Conservation (phyloP, 2,797 vertebrate genomes). For the Typhlichthys eigenmanni region DNA sequence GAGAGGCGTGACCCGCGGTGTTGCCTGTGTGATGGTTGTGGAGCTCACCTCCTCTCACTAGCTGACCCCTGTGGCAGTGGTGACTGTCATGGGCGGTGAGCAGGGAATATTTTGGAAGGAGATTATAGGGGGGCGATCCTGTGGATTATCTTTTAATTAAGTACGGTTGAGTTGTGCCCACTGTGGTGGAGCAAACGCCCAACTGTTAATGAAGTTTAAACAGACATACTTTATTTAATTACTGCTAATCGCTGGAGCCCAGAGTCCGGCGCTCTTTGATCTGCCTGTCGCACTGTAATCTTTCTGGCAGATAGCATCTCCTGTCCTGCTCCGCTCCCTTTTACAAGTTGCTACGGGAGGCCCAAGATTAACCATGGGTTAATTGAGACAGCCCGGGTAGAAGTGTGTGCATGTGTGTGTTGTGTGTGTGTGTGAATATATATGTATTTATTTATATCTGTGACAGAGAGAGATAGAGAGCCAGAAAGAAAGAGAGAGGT, state of each 20-base stretch:
- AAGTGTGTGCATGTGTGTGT: constrained; percentile 56
- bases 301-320: constrained; percentile 93
- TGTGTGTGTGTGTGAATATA: constrained; percentile 5
- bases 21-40: constrained; percentile 56
- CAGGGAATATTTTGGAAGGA: constrained; percentile 90
- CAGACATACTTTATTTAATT: constrained; percentile 99
- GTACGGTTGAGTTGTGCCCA: constrained; percentile 98
- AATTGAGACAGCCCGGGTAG: constrained; percentile 82
- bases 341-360: constrained; percentile 86
- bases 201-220: constrained; percentile 99
- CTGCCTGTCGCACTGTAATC: constrained; percentile 90
- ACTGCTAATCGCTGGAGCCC: constrained; percentile 93
- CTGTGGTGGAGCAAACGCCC: constrained; percentile 94
- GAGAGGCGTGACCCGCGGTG: constrained; percentile 66
- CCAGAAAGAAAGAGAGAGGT: constrained; percentile 23
- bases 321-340: constrained; percentile 86
- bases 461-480: constrained; percentile 43
- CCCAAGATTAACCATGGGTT: constrained; percentile 88
- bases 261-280: constrained; percentile 97
- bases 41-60: constrained; percentile 69
- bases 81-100: constrained; percentile 49
- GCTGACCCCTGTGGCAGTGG: constrained; percentile 56
- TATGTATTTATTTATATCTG: constrained; percentile 29
- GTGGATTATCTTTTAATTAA: constrained; percentile 99
- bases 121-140: constrained; percentile 90